Conservation (phyloP, 2,888 invertebrate species). For the Serrognathus titanus region DNA sequence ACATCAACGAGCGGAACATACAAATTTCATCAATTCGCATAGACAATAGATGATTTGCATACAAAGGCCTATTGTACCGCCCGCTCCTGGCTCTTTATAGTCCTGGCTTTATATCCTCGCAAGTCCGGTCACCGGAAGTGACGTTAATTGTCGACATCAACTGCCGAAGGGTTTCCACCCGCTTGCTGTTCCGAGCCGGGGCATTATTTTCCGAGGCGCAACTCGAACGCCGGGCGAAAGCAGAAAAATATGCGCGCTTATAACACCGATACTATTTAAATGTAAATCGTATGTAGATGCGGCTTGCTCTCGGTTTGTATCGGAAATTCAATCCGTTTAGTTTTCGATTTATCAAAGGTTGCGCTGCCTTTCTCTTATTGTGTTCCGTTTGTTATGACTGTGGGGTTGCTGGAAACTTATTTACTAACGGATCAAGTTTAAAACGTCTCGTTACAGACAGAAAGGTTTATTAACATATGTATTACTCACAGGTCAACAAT, state of each 20-base stretch:
- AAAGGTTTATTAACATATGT: background rate
- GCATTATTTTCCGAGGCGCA: too few species aligned
- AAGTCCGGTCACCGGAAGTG: constrained; percentile 27
- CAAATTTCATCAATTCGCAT: constrained; percentile 36
- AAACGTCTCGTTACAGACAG: background rate
- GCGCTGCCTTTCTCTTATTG: background rate
- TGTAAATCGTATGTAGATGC: constrained; percentile 1
- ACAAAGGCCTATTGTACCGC: constrained; percentile 38
- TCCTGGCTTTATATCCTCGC: constrained; percentile 27
- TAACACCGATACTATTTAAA: constrained; percentile 1
- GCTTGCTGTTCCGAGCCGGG: too few species aligned
- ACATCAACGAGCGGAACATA: constrained; percentile 31
- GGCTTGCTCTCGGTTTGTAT: constrained; percentile 1
- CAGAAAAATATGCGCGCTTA: background rate
- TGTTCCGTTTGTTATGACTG: constrained; percentile 2
- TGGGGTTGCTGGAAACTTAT: background rate
- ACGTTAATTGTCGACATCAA: constrained; percentile 24
- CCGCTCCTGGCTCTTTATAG: constrained; percentile 25
- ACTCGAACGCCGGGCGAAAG: too few species aligned
- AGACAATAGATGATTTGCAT: constrained; percentile 37
- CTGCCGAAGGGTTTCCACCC: background rate
- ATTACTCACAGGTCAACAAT: too few species aligned
- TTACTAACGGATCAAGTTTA: constrained; percentile 1
- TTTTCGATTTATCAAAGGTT: constrained; percentile 3
- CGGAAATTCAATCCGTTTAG: constrained; percentile 2